Base-by-base conservation (phyloP, 1,140 invertebrate species). In the Stenopsyche tienmushanensis region DNA sequence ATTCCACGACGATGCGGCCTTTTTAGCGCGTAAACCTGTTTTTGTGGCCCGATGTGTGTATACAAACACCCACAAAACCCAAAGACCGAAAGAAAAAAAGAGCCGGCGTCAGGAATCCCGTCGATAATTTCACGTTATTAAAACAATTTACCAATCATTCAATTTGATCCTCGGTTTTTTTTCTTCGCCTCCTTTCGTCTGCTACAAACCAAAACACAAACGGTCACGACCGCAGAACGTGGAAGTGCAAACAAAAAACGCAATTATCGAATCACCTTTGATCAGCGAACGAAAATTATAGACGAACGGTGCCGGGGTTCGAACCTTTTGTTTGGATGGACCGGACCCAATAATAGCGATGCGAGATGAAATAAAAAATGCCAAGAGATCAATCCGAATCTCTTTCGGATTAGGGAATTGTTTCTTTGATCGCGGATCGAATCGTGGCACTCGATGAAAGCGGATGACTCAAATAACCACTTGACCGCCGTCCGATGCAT, bases 131-230 rank as follows among this genome's bases (percentile, higher is more conserved):
- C 39, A 47, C 52, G 24, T 62, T 62, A 62, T 66, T 66, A 55
- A 66, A 66, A 66, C 65, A 62, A 66, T 66, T 57, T 50, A 47
- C 57, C 65, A 60, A 66, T 66, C 65, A 60, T 62, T 66, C 65
- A 66, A 62, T 66, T 66, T 62, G 57, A 25, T 20, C 44, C 44
- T 18, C 17, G 44, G 18, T 47, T 47, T 47, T 47, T n/a, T n/a
- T 34, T 34, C 5, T 34, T 34, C 29, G 29, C 13, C 5, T 34
- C n/a, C 13, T 34, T 34, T 34, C 29, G 13, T 13, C 5, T 34
- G 29, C 13, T 7, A 5, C 29, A 34, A 34, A 34, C 29, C 29
- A 34, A 58, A 62, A 57, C 29, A 60, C 45, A 50, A 64, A 50
- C 54, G 29, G 66, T 63, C 66, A 67, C 66, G 66, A 67, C 53